phyloP scores from a whole-genome alignment of 2,888 invertebrate genomes.

The Apodemia duryi region DNA sequence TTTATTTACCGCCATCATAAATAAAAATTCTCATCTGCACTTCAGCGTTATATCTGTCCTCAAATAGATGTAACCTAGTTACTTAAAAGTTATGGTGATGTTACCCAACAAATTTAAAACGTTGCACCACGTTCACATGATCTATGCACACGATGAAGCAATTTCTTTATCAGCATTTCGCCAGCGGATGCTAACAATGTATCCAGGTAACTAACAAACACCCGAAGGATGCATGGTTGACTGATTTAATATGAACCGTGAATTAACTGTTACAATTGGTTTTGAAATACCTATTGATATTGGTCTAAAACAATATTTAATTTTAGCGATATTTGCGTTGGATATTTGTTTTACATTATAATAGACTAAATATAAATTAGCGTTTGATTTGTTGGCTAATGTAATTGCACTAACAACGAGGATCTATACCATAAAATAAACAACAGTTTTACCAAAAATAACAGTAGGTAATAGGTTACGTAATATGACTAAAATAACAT shows the following conservation, averaged over 20 bases:
- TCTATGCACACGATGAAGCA: constrained; percentile 35
- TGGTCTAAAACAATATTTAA: no score
- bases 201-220: constrained; percentile 36
- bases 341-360: no score
- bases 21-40: neutral
- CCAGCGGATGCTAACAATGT: constrained; percentile 41
- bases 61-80: constrained; percentile 6
- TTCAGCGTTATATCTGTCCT: neutral
- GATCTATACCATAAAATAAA: no score
- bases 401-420: no score
- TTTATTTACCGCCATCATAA: neutral
- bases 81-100: neutral
- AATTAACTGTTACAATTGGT: neutral
- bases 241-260: constrained; percentile 20
- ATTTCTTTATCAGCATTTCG: constrained; percentile 49
- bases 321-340: no score
- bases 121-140: constrained; percentile 18
- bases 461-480: no score
- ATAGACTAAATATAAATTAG: no score
- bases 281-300: constrained; percentile 5
- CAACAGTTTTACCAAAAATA: no score
- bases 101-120: constrained; percentile 12
- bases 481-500: no score
- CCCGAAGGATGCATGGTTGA: constrained; percentile 36
- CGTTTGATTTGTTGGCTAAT: no score